A percentile compares a stretch with the other conserved stretches of the same genome.
Conservation (phyloP, 2,888 invertebrate species). For the Microctonus hyperodae region DNA sequence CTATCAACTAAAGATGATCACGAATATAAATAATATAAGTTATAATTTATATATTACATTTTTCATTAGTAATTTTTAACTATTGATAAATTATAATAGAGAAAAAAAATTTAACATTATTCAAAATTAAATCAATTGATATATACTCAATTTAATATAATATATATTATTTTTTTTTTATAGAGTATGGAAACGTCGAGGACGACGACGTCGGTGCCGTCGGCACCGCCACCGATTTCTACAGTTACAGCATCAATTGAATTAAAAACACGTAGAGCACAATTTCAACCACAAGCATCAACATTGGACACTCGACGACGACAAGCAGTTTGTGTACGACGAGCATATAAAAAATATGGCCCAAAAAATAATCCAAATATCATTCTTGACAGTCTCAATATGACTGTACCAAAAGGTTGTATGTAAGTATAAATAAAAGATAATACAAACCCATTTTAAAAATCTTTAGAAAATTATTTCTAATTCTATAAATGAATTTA, state of each 20-base stretch:
- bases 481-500: background rate
- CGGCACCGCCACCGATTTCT: conserved; percentile 40
- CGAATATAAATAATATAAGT: too few relatives aligned
- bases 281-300: conserved; percentile 72
- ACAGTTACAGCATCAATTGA: conserved; percentile 62
- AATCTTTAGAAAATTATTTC: background rate
- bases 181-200: conserved; percentile 51
- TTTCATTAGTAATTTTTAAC: too few relatives aligned
- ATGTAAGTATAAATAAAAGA: conserved; percentile 72
- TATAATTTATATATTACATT: too few relatives aligned
- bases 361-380: conserved; percentile 79
- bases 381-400: conserved; percentile 85
- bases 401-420: conserved; percentile 90
- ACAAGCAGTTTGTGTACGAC: conserved; percentile 84
- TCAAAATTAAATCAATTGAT: too few relatives aligned
- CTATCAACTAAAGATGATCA: too few relatives aligned
- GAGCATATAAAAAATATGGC: conserved; percentile 87
- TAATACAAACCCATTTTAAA: background rate
- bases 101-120: too few relatives aligned
- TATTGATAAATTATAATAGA: too few relatives aligned
- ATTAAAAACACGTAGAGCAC: conserved; percentile 65
- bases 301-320: conserved; percentile 76
- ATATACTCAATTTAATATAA: too few relatives aligned
- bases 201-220: conserved; percentile 39
- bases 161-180: background rate